Evolutionary conservation across 1,140 invertebrate species (phyloP), one percentile per base, ranked within the genome.

Genomic region (Cyclina sinensis): DNA sequence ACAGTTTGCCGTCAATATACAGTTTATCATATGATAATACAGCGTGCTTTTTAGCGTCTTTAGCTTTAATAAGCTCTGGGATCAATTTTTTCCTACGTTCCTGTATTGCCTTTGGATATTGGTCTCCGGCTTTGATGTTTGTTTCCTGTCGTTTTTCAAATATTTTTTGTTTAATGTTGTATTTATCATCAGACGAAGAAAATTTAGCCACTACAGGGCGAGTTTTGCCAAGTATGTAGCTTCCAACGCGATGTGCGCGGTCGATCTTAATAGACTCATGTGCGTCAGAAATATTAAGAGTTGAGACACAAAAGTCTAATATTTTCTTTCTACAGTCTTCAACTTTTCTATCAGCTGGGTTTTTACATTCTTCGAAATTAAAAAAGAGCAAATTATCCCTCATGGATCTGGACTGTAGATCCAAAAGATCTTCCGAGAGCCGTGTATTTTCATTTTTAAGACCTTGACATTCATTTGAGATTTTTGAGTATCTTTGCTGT

Each of bases 341-440:
- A 11, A n/a, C 4, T 27, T 54, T 79, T 79, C 18, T 37, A 5
- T 11, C n/a, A 54, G 12, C 27, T 1, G 32, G 27, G 27, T 3
- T n/a, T 14, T 54, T 4, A 18, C 48, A 48, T 24, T 79, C 76
- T 0, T 54, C 16, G 54, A 79, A 27, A 18, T 79, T 51, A 35
- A 78, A 78, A 78, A 78, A 43, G 4, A 78, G 74, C 9, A 78
- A 27, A 78, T 78, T 78, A 24, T 78, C 43, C 11, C 76, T 24
- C 46, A 79, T 79, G 12, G 46, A 79, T 54, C 76, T 48, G 16
- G 76, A 12, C 14, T 79, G 76, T 24, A 79, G 3, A 21, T 79
- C 76, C 9, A 79, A 9, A 2, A 79, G 12, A 21, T 79, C 48
- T 14, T 79, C 76, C 76, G 39, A 27, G 7, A 79, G 54, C 14